These are phyloP conservation scores for Leiothrix lutea DNA, from an alignment of 2,113 vertebrate genomes.

Conservation along the genomic window DNA sequence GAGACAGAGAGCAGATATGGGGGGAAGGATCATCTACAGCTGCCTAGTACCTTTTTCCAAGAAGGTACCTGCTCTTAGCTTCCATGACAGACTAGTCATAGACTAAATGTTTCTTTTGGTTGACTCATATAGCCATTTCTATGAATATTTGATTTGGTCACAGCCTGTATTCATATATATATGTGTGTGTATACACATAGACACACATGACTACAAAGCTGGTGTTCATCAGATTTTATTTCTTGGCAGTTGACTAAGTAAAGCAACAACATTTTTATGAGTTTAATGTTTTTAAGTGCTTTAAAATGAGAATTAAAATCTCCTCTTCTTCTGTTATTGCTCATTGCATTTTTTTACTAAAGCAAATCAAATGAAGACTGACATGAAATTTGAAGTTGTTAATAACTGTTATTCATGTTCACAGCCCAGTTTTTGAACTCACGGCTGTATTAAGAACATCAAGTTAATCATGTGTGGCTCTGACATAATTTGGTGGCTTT, in stretches of 20 bases:
- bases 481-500: neutral
- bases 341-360: neutral
- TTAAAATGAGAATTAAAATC: neutral
- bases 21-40: neutral
- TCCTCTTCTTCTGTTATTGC: neutral
- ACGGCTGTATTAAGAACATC: neutral
- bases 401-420: neutral
- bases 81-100: neutral
- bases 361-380: neutral
- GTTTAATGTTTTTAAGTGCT: neutral
- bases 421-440: neutral
- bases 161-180: neutral
- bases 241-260: neutral
- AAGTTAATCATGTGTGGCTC: neutral
- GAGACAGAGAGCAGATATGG: neutral
- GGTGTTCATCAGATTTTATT: neutral
- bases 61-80: neutral
- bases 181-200: fast-evolving
- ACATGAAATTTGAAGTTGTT: neutral
- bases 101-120: neutral
- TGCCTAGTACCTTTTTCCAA: neutral
- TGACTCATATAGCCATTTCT: neutral
- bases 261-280: neutral
- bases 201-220: neutral
- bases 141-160: neutral